Evolutionary conservation across 2,113 vertebrate species (phyloP).

Genomic region (Siphamia tubifer): DNA sequence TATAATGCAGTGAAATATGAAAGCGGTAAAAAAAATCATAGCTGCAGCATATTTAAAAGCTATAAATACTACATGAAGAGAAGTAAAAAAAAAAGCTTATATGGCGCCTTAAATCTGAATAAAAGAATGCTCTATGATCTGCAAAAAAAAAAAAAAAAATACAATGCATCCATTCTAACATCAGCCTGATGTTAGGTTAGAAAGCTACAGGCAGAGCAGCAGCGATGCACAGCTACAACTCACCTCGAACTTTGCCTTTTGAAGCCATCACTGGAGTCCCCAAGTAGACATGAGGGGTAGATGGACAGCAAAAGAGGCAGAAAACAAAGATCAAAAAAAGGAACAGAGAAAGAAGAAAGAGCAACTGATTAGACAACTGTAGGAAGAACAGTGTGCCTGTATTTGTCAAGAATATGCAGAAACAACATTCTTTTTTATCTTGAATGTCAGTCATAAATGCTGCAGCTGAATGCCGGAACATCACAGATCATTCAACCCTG

Average conservation of each 20-base stretch:
- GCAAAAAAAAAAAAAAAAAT: background rate
- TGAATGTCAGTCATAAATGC: slow-evolving; percentile 32
- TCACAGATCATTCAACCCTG: slow-evolving; percentile 35
- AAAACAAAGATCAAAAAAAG: slow-evolving; percentile 37
- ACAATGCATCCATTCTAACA: background rate
- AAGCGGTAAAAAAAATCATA: no score
- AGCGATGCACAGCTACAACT: slow-evolving; percentile 64
- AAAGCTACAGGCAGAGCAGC: slow-evolving; percentile 16
- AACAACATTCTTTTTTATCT: slow-evolving; percentile 46
- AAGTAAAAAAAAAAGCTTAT: no score
- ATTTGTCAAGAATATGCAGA: slow-evolving; percentile 15
- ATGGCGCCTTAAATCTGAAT: no score
- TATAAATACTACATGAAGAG: no score
- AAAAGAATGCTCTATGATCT: no score
- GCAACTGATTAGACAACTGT: slow-evolving; percentile 68
- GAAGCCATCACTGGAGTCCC: slow-evolving; percentile 79
- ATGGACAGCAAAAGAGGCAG: slow-evolving; percentile 58
- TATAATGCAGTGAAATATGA: no score
- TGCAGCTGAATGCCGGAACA: slow-evolving; percentile 5
- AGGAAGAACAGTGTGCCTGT: slow-evolving; percentile 35
- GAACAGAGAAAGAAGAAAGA: slow-evolving; percentile 69
- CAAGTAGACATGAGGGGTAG: slow-evolving; percentile 52
- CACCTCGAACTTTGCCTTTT: slow-evolving; percentile 84
- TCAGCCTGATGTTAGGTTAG: background rate
- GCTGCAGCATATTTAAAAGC: no score